Conservation (phyloP, 2,113 vertebrate genomes). For the Cryptoleucopteryx plumbea region DNA sequence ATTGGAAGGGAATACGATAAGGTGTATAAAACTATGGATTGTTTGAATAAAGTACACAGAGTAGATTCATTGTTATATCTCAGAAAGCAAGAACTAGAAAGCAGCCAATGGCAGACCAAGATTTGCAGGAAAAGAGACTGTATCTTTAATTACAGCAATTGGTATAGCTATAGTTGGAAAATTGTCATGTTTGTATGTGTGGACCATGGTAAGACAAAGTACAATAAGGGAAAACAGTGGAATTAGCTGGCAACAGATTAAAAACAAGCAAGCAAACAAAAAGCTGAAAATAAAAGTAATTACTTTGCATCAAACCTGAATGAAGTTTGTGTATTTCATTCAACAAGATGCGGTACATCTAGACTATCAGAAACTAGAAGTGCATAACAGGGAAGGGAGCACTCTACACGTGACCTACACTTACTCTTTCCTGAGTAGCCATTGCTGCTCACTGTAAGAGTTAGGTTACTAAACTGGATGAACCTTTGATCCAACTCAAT, state of each 20-base stretch:
- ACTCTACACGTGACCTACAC: fast-evolving
- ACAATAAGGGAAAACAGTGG: not conserved
- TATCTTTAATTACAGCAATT: not conserved
- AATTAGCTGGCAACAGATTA: not conserved
- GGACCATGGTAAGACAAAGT: not conserved
- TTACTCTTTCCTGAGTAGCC: not conserved
- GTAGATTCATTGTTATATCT: not conserved
- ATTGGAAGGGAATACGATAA: not conserved
- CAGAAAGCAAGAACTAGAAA: not conserved
- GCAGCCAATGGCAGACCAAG: not conserved
- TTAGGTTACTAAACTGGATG: not conserved
- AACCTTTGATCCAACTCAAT: not conserved
- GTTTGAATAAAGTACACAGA: not conserved
- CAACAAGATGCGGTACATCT: not conserved
- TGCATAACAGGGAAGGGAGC: not conserved
- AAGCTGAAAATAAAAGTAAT: not conserved
- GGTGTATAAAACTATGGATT: not conserved
- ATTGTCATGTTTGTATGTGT: not conserved
- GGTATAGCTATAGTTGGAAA: not conserved
- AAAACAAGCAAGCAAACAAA: not conserved
- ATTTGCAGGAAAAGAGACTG: not conserved
- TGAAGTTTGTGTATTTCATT: not conserved
- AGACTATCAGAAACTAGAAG: not conserved
- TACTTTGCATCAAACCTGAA: not conserved
- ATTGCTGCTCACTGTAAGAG: not conserved